A percentile compares a stretch with the other conserved stretches of the same genome.
Evolutionary conservation across 2,888 invertebrate species (phyloP).

Genomic region (Taphrorychus bicolor): DNA sequence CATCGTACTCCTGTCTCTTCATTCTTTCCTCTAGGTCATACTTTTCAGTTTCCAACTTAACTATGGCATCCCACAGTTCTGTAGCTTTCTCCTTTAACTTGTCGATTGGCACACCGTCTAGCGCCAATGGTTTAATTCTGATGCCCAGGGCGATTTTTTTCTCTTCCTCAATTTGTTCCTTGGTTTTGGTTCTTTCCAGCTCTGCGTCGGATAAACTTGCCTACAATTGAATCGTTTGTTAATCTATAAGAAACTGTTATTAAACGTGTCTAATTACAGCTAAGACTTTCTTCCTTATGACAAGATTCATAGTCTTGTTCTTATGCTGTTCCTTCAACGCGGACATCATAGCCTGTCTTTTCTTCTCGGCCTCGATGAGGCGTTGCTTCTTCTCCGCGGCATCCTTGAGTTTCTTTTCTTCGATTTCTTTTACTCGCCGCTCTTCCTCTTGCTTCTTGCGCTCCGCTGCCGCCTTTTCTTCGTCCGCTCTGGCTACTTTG

Average conservation of each 20-base stretch:
- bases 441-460: conserved; percentile 95
- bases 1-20: conserved; percentile 98
- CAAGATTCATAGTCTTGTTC: conserved; percentile 85
- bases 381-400: conserved; percentile 92
- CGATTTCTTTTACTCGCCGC: conserved; percentile 87
- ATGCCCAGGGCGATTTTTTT: conserved; percentile 96
- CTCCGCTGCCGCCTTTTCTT: conserved; percentile 93
- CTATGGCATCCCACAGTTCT: conserved; percentile 92
- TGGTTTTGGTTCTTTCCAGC: conserved; percentile 97
- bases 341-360: conserved; percentile 92
- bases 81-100: conserved; percentile 85
- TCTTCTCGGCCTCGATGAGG: conserved; percentile 93
- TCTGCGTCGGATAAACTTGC: conserved; percentile 88
- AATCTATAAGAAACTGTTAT: neutral
- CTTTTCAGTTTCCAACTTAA: conserved; percentile 96
- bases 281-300: conserved; percentile 84
- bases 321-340: conserved; percentile 89
- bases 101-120: conserved; percentile 79
- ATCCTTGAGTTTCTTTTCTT: conserved; percentile 93
- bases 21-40: conserved; percentile 98
- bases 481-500: conserved; percentile 92
- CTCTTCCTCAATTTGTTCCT: conserved; percentile 98
- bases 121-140: conserved; percentile 88
- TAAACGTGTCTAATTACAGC: conserved; percentile 65
- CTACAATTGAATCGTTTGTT: conserved; percentile 55